Evolutionary conservation across 2,797 vertebrate genomes (phyloP), one percentile per base, ranked within the genome.

Genomic region (Peromyscus nudipes): DNA sequence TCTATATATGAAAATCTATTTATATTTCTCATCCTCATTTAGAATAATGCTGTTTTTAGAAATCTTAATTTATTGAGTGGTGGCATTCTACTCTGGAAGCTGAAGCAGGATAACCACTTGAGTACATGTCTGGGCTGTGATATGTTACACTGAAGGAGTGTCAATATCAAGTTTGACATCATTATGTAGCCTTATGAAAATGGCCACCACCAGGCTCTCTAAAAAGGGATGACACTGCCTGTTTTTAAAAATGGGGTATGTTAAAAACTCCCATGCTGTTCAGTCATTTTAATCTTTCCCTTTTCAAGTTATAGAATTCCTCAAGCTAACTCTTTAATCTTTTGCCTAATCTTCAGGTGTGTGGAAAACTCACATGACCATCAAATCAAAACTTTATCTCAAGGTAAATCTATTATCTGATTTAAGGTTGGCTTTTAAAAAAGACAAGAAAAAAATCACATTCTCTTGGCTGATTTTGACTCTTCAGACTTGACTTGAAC

Each of bases 321-420:
- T 9, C 23, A 4, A 76, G 27, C 69, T 73, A 93, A 25, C 11
- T 23, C 21, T 23, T 69, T 60, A 65, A 80, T 52, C 13, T 27
- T 76, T 4, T 77, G 14, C 40, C 16, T 55, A 49, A 21, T 83
- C 19, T 92, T 93, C 7, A 49, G 2, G 69, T 88, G 71, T 19
- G 3, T 37, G 57, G n/a, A 57, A 46, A 29, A 95, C 12, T 34
- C 4, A 16, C 31, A 83, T 40, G 14, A 13, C 49, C 64, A 10
- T 57, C 90, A 94, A 85, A 10, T 57, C 90, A 94, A 85, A 13
- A 65, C 37, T 80, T 92, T 86, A 25, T 80, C 49, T 49, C 27
- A 29, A 64, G 17, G 4, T 64, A 49, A 46, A 83, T 52, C 1
- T 7, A 25, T 73, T 49, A 46, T n/a, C 27, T 89, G 29, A 62